Evolutionary conservation across 2,888 invertebrate species (phyloP).

Genomic region (Rambutsinella grinnellia): DNA sequence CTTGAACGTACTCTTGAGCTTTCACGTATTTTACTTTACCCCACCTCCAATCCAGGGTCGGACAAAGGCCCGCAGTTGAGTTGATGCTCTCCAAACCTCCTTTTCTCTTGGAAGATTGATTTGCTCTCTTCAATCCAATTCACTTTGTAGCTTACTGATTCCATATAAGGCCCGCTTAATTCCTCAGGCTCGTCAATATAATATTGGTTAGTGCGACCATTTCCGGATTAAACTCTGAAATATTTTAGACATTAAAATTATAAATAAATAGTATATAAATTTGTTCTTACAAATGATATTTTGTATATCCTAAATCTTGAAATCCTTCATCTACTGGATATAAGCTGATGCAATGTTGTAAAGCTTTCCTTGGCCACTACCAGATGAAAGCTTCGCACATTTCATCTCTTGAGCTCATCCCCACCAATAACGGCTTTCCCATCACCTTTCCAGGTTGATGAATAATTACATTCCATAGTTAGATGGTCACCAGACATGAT

Average conservation of each 20-base stretch:
- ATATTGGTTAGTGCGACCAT: neutral
- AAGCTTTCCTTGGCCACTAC: conserved; percentile 10
- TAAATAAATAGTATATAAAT: neutral
- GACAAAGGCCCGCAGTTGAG: too few species aligned
- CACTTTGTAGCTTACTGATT: conserved; percentile 4
- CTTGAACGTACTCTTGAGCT: too few species aligned
- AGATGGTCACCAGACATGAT: conserved; percentile 21
- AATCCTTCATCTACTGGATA: neutral
- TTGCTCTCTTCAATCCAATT: conserved; percentile 10
- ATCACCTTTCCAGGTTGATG: neutral
- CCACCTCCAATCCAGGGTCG: too few species aligned
- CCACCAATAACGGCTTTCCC: neutral
- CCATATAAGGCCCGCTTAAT: conserved; percentile 2
- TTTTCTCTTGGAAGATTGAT: too few species aligned
- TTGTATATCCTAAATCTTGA: conserved; percentile 4
- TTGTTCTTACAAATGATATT: neutral
- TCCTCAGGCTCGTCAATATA: neutral
- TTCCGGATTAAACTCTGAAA: neutral
- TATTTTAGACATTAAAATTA: neutral
- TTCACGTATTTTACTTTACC: too few species aligned
- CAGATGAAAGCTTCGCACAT: conserved; percentile 29
- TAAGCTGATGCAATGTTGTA: neutral
- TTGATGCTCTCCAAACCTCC: too few species aligned
- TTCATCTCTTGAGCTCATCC: neutral
- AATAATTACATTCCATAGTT: conserved; percentile 1